Conservation (phyloP, 2,113 vertebrate species). For the Brachirus orientalis region DNA sequence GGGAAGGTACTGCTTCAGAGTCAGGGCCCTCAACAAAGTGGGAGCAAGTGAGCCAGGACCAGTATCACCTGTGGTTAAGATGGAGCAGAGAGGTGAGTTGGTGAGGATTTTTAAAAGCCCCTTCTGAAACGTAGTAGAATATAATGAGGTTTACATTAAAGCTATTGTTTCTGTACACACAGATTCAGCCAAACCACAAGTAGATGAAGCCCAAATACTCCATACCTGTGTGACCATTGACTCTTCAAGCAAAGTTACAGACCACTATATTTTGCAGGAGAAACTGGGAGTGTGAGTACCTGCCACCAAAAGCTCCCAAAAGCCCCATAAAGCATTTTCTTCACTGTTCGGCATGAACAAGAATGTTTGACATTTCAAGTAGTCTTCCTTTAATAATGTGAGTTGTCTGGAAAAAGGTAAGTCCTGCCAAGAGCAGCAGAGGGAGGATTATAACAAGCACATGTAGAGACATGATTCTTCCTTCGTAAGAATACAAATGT, state of each 20-base stretch:
- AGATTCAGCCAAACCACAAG: conserved; percentile 47
- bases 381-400: rapidly evolving
- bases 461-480: conserved; percentile 22
- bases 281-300: conserved; percentile 88
- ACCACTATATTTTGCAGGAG: conserved; percentile 83
- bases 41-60: conserved; percentile 80
- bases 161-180: not conserved
- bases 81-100: conserved; percentile 77
- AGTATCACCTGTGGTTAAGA: conserved; percentile 73
- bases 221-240: conserved; percentile 76
- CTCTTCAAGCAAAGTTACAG: conserved; percentile 76
- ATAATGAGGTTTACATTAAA: not conserved
- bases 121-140: not conserved
- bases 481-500: not conserved
- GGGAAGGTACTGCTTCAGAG: conserved; percentile 78
- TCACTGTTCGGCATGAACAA: not conserved
- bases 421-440: not conserved
- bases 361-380: not conserved
- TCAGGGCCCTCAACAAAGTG: conserved; percentile 78
- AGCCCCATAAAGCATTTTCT: not conserved
- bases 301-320: not conserved
- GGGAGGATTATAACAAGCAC: not conserved
- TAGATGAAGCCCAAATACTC: conserved; percentile 54
- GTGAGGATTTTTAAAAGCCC: not conserved
- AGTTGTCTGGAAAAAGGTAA: not conserved